These are phyloP conservation scores for Drosophila persimilis DNA, from an alignment of 1,140 invertebrate genomes.

Conservation along the genomic window DNA sequence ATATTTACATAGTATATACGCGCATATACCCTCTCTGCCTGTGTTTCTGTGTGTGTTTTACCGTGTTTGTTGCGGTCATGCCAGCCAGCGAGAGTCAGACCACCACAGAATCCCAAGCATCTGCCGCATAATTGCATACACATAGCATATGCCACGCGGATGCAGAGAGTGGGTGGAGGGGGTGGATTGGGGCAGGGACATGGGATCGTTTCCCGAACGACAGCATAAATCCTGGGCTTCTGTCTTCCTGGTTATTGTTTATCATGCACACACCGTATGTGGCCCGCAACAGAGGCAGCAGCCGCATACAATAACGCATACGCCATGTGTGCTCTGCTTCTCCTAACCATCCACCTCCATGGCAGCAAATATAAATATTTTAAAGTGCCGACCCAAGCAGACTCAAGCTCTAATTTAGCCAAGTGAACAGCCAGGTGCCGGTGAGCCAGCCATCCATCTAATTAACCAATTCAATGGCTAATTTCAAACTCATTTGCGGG, in stretches of 20 bases:
- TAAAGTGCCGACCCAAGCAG: conserved; percentile 45
- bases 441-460: conserved; percentile 15
- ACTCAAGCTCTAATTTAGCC: conserved; percentile 28
- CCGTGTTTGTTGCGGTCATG: conserved; percentile 54
- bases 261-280: conserved; percentile 55
- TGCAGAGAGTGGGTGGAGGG: neutral
- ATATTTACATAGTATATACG: conserved; percentile 19
- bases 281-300: conserved; percentile 31
- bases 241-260: conserved; percentile 75
- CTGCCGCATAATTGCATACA: conserved; percentile 58
- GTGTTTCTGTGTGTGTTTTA: neutral
- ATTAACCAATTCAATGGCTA: conserved; percentile 4
- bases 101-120: conserved; percentile 52
- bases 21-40: neutral
- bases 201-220: conserved; percentile 29
- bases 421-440: conserved; percentile 6
- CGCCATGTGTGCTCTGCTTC: conserved; percentile 51
- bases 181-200: no score
- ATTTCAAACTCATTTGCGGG: neutral
- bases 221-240: conserved; percentile 68
- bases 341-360: neutral
- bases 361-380: conserved; percentile 63
- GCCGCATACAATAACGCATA: conserved; percentile 53
- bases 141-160: conserved; percentile 40
- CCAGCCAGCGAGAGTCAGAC: conserved; percentile 48